Evolutionary conservation across 2,888 invertebrate genomes (phyloP).

Genomic region (Dolichomitus sp.): DNA sequence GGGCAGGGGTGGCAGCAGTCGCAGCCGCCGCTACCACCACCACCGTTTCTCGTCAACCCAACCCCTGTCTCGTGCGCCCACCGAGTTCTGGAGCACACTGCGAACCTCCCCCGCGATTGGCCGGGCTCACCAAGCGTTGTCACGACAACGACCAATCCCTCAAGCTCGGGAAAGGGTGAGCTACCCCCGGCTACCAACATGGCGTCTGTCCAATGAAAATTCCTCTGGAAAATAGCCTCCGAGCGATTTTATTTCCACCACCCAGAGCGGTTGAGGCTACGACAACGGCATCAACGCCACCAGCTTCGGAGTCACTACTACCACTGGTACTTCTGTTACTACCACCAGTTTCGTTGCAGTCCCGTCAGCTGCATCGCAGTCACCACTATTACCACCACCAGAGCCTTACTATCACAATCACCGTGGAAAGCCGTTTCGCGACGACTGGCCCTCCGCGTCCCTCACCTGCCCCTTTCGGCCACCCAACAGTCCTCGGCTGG

Average conservation of each 20-base stretch:
- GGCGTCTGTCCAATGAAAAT: slow-evolving; percentile 85
- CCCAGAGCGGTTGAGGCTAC: neutral
- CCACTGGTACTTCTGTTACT: neutral
- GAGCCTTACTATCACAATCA: slow-evolving; percentile 47
- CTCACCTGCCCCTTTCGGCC: slow-evolving; percentile 36
- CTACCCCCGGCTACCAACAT: slow-evolving; percentile 79
- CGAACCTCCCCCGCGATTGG: slow-evolving; percentile 81
- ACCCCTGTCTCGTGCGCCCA: slow-evolving; percentile 39
- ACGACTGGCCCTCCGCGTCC: slow-evolving; percentile 26
- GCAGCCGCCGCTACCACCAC: neutral
- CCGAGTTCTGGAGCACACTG: neutral
- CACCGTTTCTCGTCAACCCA: slow-evolving; percentile 58
- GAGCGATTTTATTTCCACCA: slow-evolving; percentile 81
- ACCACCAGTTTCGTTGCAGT: neutral
- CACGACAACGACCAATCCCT: slow-evolving; percentile 85
- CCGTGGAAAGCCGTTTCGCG: slow-evolving; percentile 32
- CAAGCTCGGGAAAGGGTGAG: slow-evolving; percentile 72
- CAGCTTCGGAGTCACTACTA: slow-evolving; percentile 17
- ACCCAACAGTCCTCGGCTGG: slow-evolving; percentile 41
- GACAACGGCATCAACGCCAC: slow-evolving; percentile 21
- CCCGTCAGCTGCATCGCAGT: neutral
- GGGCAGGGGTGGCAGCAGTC: slow-evolving; percentile 28
- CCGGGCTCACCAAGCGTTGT: slow-evolving; percentile 80
- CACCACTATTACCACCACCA: slow-evolving; percentile 16
- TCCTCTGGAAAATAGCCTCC: slow-evolving; percentile 84